These are phyloP conservation scores for Agrochola litura DNA, from an alignment of 2,888 invertebrate species.

Conservation along the genomic window DNA sequence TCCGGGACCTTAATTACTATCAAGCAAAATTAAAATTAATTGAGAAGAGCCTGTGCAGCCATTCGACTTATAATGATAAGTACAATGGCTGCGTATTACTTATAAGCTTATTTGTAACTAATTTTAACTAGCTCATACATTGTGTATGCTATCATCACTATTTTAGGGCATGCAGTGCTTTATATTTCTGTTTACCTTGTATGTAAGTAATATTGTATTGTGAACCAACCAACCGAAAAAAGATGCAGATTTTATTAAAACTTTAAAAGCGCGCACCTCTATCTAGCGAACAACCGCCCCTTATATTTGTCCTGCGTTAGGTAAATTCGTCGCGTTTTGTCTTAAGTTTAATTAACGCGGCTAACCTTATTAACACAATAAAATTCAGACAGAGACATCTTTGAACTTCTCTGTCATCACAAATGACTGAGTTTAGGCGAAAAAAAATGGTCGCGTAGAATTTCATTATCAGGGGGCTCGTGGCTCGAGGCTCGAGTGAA, in stretches of 20 bases:
- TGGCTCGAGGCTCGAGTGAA: not conserved
- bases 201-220: not conserved
- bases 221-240: not conserved
- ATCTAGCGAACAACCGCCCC: conserved; percentile 2
- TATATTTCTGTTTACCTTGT: not conserved
- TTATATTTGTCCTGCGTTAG: conserved; percentile 52
- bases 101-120: not conserved
- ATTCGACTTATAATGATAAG: too few relatives aligned
- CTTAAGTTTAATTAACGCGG: conserved; percentile 67
- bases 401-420: conserved; percentile 37
- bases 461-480: conserved; percentile 42
- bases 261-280: conserved; percentile 30
- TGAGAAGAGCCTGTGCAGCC: not conserved
- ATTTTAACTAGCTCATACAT: not conserved
- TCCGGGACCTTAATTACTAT: not conserved
- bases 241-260: not conserved
- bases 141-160: not conserved
- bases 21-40: not conserved
- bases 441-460: conserved; percentile 47
- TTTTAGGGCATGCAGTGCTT: not conserved
- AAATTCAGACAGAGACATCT: conserved; percentile 55
- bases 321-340: conserved; percentile 61
- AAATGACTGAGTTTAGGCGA: conserved; percentile 29
- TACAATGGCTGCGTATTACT: not conserved
- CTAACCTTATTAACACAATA: conserved; percentile 66